phyloP scores from a whole-genome alignment of 92 coral and sea anemone species.

The Desmophyllum pertusum region DNA sequence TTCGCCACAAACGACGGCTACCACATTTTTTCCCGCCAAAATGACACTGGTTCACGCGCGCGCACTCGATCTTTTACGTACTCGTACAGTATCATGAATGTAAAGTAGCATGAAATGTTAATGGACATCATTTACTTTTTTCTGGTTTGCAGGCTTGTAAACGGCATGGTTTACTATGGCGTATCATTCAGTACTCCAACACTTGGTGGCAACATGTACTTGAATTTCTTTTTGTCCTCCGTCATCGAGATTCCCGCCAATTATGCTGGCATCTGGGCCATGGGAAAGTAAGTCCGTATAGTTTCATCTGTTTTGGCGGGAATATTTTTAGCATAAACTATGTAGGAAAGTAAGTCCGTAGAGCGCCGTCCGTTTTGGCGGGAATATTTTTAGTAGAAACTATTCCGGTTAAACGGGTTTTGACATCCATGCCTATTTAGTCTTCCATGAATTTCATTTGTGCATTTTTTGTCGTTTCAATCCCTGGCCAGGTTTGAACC shows the following conservation, averaged over 20 bases:
- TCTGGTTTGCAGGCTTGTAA: slow-evolving; percentile 60
- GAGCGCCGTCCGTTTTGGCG: neutral
- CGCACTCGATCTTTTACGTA: too few relatives aligned
- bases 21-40: too few relatives aligned
- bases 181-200: slow-evolving; percentile 80
- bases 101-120: neutral
- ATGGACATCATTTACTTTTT: neutral
- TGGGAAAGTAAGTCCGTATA: slow-evolving; percentile 58
- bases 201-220: slow-evolving; percentile 87
- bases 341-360: slow-evolving; percentile 46
- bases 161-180: slow-evolving; percentile 85
- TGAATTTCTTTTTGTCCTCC: slow-evolving; percentile 77
- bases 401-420: too few relatives aligned
- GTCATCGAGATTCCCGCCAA: slow-evolving; percentile 83
- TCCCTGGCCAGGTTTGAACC: neutral
- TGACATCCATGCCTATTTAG: too few relatives aligned
- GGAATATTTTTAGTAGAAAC: too few relatives aligned
- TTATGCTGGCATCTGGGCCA: slow-evolving; percentile 55
- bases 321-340: neutral
- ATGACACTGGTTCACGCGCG: too few relatives aligned
- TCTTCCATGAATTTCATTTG: too few relatives aligned
- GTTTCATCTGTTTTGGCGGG: neutral
- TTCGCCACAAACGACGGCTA: too few relatives aligned
- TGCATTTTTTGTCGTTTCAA: too few relatives aligned
- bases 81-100: neutral